A percentile compares a stretch with the other conserved stretches of the same genome.
phyloP scores from a whole-genome alignment of 2,113 vertebrate genomes.

The Telmatochromis sp. region DNA sequence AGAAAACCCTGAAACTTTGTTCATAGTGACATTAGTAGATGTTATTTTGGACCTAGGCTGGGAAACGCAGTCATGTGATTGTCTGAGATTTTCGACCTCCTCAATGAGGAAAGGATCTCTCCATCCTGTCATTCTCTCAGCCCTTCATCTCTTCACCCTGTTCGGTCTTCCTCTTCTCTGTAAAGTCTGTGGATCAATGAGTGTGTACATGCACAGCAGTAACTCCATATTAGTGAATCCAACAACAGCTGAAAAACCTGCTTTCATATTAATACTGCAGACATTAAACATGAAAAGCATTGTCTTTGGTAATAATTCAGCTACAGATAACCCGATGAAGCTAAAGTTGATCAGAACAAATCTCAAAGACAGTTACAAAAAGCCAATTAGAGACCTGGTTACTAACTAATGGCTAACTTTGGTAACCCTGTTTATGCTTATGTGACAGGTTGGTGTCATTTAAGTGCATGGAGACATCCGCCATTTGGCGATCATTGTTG shows the following conservation, averaged over 20 bases:
- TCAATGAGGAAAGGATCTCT: constrained; percentile 4
- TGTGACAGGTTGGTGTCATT: not conserved
- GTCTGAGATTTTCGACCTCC: constrained; percentile 3
- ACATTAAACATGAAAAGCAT: not conserved
- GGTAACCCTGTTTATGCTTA: not conserved
- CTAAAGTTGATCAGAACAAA: not conserved
- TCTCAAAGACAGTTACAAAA: not conserved
- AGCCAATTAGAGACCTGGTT: not conserved
- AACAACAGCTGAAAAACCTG: not conserved
- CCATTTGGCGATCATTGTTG: not conserved
- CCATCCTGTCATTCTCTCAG: constrained; percentile 33
- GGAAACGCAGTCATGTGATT: constrained; percentile 53
- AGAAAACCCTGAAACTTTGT: not conserved
- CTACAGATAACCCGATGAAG: not conserved
- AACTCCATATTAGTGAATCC: not conserved
- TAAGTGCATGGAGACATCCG: not conserved
- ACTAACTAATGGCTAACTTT: not conserved
- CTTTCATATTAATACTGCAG: not conserved
- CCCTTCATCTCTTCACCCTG: constrained; percentile 26
- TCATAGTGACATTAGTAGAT: not conserved
- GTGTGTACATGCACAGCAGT: not conserved
- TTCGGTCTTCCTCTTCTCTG: not conserved
- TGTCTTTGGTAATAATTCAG: not conserved
- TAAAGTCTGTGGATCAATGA: not conserved
- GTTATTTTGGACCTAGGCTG: constrained; percentile 8